Evolutionary conservation across 2,797 vertebrate genomes (phyloP), one percentile per base, ranked within the genome.

Genomic region (Enteromius thamalakanensis): DNA sequence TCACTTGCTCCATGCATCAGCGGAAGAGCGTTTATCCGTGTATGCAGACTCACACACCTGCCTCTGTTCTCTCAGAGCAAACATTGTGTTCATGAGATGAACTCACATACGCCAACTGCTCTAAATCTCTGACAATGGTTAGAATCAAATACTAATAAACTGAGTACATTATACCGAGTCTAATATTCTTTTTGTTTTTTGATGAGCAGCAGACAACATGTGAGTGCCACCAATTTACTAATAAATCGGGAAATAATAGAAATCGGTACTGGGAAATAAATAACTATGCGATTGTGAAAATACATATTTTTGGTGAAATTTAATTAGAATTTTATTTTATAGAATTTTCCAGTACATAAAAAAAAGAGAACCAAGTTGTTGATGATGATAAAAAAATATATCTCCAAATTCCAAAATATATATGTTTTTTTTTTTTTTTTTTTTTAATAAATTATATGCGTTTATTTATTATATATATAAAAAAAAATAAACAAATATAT

Each of bases 1-100:
- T 71, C 62, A 37, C 32, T 45, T 23, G 42, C 11, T 72, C 55
- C 60, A 47, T 51, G 72, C 79, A 69, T 64, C 47, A 72, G 55
- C 32, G 58, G 34, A 72, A 58, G 49, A 32, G 37, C 47, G 58
- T 82, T 82, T 68, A 72, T 49, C 68, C 51, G 9, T 82, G 37
- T 70, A 34, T 68, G 40, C 11, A 2, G 70, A 64, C 62, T 51
- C 49, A 12, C 68, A 79, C 80, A 55, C 51, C 37, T 37, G 58
- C 68, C 76, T 68, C 26, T 62, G 70, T 74, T 26, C 67, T 55
- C 78, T 58, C 55, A 65, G 7, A 26, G 15, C 0, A 23, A 70
- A 29, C 23, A 34, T 49, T 80, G 34, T 34, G 23, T 14, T 64
- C 53, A 77, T 58, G 68, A 26, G 32, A 77, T 77, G 19, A 76